Evolutionary conservation across 2,113 vertebrate genomes (phyloP).

Genomic region (Triplophysa tibetana): DNA sequence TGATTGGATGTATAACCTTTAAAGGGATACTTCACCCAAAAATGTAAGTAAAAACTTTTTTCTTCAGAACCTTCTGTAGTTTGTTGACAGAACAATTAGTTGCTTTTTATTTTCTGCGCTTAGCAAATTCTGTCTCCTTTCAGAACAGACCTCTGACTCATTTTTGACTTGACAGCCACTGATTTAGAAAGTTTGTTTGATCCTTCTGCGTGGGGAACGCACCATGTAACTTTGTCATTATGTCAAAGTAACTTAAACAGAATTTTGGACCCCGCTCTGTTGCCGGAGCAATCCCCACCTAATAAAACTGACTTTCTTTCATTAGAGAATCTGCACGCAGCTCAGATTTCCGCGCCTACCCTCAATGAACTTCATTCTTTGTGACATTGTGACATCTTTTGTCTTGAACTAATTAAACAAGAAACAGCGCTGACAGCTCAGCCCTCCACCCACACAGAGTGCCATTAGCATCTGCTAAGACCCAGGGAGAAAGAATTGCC

Average conservation of each 20-base stretch:
- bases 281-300: not conserved
- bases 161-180: not conserved
- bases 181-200: conserved; percentile 9
- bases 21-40: no score
- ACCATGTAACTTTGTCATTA: conserved; percentile 3
- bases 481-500: conserved; percentile 33
- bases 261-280: not conserved
- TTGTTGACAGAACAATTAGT: not conserved
- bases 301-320: not conserved
- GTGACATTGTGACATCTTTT: conserved; percentile 30
- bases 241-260: not conserved
- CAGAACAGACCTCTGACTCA: not conserved
- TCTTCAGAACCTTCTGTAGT: no score
- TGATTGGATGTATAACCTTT: no score
- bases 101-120: not conserved
- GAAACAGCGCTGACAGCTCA: conserved; percentile 12
- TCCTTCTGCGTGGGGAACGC: not conserved
- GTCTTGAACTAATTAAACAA: conserved; percentile 31
- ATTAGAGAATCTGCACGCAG: not conserved
- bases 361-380: conserved; percentile 11
- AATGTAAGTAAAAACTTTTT: no score
- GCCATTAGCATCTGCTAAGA: conserved; percentile 44
- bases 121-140: not conserved
- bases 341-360: not conserved
- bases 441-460: not conserved